Base-by-base conservation (phyloP, 2,797 vertebrate species). In the Dipus sagitta region DNA sequence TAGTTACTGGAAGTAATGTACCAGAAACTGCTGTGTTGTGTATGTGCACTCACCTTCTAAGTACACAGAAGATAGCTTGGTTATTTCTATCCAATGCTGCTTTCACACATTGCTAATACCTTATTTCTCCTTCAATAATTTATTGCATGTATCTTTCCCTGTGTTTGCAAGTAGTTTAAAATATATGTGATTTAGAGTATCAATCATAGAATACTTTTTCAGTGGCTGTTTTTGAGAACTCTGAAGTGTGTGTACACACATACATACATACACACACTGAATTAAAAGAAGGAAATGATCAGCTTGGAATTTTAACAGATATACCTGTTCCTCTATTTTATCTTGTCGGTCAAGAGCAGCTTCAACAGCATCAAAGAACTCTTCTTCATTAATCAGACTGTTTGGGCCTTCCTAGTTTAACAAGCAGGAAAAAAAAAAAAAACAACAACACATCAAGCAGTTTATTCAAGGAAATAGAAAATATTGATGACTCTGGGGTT, bases 331-430 rank as follows among this genome's bases (percentile, higher is more conserved):
- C 96, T 99, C 99, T 95, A 99, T 99, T 98, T 99, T 99, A 97
- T 99, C 99, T 92, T 99, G 99, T 96, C 99, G 97, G 98, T 99
- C 99, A 0, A 99, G 98, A 96, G 99, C 99, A 94, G 99, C 99
- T 98, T 99, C 99, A 90, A 99, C 99, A 18, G 99, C 99, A 97
- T 99, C 99, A 93, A 99, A 99, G 89, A 99, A 99, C 82, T 99
- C 99, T 58, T 99, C 99, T 97, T 99, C 99, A 64, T 99, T 99
- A 89, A 99, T 99, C 96, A 99, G 98, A 97, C 99, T 99, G 96
- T 99, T 99, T 20, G 99, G 99, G 95, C 99, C 99, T 96, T 99
- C 99, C 98, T 99, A 98, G 70, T 82, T 14, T 96, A 75, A 98
- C 3, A 94, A 6, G 94, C 0, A 80, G 30, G 58, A 7, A 47